Evolutionary conservation across 2,888 invertebrate genomes (phyloP).

Genomic region (Nomada fabriciana): DNA sequence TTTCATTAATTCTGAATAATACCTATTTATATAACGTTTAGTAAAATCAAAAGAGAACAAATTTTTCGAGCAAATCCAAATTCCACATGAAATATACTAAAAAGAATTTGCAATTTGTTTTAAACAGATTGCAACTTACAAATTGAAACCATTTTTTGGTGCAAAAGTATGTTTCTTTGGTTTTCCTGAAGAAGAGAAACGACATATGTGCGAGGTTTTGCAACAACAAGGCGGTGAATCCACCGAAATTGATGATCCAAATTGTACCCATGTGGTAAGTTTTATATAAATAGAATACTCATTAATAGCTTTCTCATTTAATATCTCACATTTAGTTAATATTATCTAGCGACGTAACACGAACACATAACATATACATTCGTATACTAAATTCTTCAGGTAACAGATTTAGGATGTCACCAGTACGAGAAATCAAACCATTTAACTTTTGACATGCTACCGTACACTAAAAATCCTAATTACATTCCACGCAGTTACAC

Average conservation of each 20-base stretch:
- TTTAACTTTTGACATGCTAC: conserved; percentile 63
- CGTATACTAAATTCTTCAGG: conserved; percentile 69
- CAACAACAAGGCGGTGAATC: conserved; percentile 92
- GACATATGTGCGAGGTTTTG: conserved; percentile 96
- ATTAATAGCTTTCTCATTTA: neutral
- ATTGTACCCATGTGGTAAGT: conserved; percentile 97
- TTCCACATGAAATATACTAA: conserved; percentile 14
- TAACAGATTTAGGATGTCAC: conserved; percentile 76
- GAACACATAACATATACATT: conserved; percentile 13
- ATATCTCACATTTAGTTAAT: neutral
- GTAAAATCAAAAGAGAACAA: neutral
- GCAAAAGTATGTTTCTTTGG: conserved; percentile 95
- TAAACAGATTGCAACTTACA: conserved; percentile 85
- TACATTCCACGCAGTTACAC: conserved; percentile 53
- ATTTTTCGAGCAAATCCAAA: neutral
- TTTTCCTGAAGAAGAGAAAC: conserved; percentile 94
- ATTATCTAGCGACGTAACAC: conserved; percentile 3
- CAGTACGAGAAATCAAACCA: conserved; percentile 73
- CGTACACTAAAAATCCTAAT: conserved; percentile 66
- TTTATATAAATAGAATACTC: conserved; percentile 25
- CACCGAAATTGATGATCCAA: conserved; percentile 90
- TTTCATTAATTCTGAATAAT: neutral
- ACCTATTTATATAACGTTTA: neutral
- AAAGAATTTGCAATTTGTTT: conserved; percentile 17
- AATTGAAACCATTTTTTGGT: conserved; percentile 94